Evolutionary conservation across 2,113 vertebrate genomes (phyloP).

Genomic region (Odocoileus hemionus): DNA sequence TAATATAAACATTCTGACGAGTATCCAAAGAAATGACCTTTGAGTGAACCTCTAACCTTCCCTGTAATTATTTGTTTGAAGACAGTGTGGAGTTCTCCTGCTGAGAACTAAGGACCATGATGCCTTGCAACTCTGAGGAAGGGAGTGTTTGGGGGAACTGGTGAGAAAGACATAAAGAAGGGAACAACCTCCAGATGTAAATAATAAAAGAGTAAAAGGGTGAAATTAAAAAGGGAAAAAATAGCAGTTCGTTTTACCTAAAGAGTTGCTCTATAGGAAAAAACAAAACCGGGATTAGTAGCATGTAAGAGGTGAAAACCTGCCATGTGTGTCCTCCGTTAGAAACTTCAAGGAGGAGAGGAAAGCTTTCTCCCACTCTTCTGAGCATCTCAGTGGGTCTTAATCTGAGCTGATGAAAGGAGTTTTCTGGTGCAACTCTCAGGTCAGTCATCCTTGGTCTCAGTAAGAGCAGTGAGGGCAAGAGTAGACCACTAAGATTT

Average conservation of each 20-base stretch:
- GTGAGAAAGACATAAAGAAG: slow-evolving; percentile 89
- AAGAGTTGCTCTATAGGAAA: slow-evolving; percentile 76
- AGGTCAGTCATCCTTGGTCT: slow-evolving; percentile 72
- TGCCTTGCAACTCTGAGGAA: slow-evolving; percentile 84
- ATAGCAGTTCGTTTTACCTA: slow-evolving; percentile 78
- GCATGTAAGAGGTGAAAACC: slow-evolving; percentile 79
- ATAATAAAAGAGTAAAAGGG: slow-evolving; percentile 90
- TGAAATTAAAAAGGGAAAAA: slow-evolving; percentile 80
- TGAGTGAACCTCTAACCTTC: slow-evolving; percentile 95
- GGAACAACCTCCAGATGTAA: slow-evolving; percentile 94
- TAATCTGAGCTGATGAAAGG: slow-evolving; percentile 90
- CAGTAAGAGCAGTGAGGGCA: slow-evolving; percentile 63
- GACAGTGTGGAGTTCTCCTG: slow-evolving; percentile 97
- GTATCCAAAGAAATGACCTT: slow-evolving; percentile 98
- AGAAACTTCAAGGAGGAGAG: slow-evolving; percentile 88
- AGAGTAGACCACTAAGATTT: slow-evolving; percentile 58
- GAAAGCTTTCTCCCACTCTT: slow-evolving; percentile 89
- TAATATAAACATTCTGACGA: slow-evolving; percentile 96
- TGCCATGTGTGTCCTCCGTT: slow-evolving; percentile 90
- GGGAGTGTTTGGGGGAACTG: slow-evolving; percentile 79
- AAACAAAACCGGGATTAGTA: slow-evolving; percentile 63
- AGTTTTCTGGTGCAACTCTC: slow-evolving; percentile 76
- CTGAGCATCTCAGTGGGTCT: slow-evolving; percentile 92
- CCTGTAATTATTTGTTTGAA: slow-evolving; percentile 99
- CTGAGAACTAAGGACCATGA: slow-evolving; percentile 89